Evolutionary conservation across 2,113 vertebrate species (phyloP).

Genomic region (Baryphthengus martii): DNA sequence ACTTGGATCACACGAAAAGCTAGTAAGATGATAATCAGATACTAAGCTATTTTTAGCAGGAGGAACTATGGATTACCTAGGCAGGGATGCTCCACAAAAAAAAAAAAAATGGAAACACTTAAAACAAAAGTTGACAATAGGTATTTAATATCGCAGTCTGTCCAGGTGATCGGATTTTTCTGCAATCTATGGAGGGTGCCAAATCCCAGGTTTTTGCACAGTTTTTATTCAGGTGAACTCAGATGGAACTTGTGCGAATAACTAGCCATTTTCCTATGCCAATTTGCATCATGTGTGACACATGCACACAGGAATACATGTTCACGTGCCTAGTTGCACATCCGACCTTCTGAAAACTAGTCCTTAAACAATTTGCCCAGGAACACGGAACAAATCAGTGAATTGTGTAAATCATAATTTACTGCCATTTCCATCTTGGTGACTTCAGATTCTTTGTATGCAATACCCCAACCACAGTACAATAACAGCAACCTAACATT

Average conservation of each 20-base stretch:
- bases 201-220: neutral
- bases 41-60: neutral
- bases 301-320: neutral
- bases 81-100: neutral
- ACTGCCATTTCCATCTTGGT: constrained; percentile 2
- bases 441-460: constrained; percentile 9
- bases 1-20: neutral
- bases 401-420: neutral
- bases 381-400: neutral
- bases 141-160: neutral
- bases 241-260: neutral
- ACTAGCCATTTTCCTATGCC: neutral
- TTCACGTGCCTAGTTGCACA: neutral
- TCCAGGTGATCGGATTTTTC: neutral
- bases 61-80: neutral
- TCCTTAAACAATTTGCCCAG: neutral
- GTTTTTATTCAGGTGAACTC: neutral
- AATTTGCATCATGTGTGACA: neutral
- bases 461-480: neutral
- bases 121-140: neutral
- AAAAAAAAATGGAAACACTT: neutral
- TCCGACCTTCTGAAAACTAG: neutral
- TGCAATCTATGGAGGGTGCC: neutral
- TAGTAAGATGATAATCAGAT: neutral
- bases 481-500: constrained; percentile 5